phyloP scores from a whole-genome alignment of 2,888 invertebrate species.

The Drosophila ustulata region DNA sequence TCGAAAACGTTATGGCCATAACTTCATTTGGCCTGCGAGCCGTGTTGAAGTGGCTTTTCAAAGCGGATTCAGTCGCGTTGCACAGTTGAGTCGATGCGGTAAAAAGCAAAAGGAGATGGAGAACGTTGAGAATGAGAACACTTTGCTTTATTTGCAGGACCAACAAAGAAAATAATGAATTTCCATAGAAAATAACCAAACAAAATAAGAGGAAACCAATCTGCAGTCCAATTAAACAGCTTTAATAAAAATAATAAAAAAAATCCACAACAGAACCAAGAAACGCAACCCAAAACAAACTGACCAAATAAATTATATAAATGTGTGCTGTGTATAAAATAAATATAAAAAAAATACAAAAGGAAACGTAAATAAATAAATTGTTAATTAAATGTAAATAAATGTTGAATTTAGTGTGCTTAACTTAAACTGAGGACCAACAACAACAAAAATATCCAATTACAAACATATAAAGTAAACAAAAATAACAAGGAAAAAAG shows the following conservation, averaged over 20 bases:
- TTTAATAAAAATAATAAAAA: conserved; percentile 34
- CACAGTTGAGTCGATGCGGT: conserved; percentile 51
- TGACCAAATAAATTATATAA: conserved; percentile 52
- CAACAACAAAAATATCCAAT: conserved; percentile 24
- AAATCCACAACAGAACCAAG: conserved; percentile 27
- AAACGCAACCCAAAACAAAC: conserved; percentile 36
- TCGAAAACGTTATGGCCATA: conserved; percentile 58
- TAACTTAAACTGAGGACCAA: conserved; percentile 64
- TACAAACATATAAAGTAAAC: conserved; percentile 4
- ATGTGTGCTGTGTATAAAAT: conserved; percentile 49
- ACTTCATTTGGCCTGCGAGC: conserved; percentile 54
- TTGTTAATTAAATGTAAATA: conserved; percentile 42
- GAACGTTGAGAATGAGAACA: conserved; percentile 11
- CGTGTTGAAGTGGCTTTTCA: conserved; percentile 24
- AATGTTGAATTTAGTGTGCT: conserved; percentile 48
- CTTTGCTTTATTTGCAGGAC: conserved; percentile 56
- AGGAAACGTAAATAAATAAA: conserved; percentile 19
- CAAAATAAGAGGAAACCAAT: conserved; percentile 20
- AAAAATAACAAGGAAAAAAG: conserved; percentile 7
- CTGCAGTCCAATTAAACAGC: conserved; percentile 50
- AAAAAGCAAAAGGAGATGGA: not conserved
- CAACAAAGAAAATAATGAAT: conserved; percentile 56
- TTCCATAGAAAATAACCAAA: conserved; percentile 21
- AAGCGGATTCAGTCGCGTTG: conserved; percentile 33
- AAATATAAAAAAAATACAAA: not conserved